Base-by-base conservation (phyloP, 2,113 vertebrate species). In the Passerina amoena region DNA sequence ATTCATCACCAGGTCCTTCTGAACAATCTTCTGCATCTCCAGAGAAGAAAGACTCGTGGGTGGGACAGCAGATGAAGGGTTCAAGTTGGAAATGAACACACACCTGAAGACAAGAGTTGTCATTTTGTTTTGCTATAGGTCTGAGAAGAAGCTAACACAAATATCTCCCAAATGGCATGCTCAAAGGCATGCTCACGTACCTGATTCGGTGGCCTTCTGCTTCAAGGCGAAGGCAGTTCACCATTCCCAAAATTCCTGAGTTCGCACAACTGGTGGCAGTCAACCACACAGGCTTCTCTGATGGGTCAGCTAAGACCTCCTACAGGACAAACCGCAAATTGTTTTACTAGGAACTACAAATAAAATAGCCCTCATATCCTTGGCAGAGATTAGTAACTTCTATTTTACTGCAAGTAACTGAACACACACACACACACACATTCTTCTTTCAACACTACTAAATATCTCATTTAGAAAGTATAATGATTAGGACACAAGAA, bases 181-280 rank as follows among this genome's bases (percentile, higher is more conserved):
- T 75, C 38, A 37, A 82, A 31, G 53, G 25, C 48, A 51, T 8
- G 38, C 38, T 64, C 56, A 56, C 77, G 0, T 96, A 99, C 99
- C 99, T 98, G 96, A 99, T 98, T n/a, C 98, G 97, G 81, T 98
- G 96, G 21, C 99, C 99, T 3, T 98, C 98, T 4, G 98, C 98
- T 92, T 99, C 99, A 85, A 98, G 98, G 40, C 98, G 98, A 33
- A 99, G 98, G 94, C 99, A 99, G 97, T 99, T 99, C 87, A 99
- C 99, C 99, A 99, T 97, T 85, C 99, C 99, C 78, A 99, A 97
- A 82, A 99, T 93, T 33, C 99, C 99, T 0, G 98, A 99, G 94
- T 98, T 98, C 9, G 93, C 68, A 63, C 97, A 97, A 44, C 50
- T 95, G 38, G 96, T 89, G 16, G 99, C 98, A 11, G 97, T 99